A percentile compares a stretch with the other conserved stretches of the same genome.
Conservation (phyloP, 2,888 invertebrate genomes). For the Loripinus fragilis region DNA sequence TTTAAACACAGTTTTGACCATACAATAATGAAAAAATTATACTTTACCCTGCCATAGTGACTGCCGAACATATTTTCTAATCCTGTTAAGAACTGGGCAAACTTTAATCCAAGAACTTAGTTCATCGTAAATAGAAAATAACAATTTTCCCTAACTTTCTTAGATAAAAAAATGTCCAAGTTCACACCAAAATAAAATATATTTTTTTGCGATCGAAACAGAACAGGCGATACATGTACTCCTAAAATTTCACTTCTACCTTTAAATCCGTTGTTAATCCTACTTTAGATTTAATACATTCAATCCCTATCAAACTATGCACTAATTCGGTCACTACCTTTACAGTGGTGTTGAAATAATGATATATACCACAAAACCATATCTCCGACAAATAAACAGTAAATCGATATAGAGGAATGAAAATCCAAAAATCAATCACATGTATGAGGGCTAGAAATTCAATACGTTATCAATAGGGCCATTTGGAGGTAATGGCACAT, state of each 20-base stretch:
- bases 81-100: background rate
- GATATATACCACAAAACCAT: conserved; percentile 18
- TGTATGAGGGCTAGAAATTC: conserved; percentile 1
- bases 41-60: conserved; percentile 2
- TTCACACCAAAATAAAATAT: too few species aligned
- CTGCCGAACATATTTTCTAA: conserved; percentile 2
- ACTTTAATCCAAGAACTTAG: too few species aligned
- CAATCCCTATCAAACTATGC: conserved; percentile 17
- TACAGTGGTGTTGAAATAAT: conserved; percentile 13
- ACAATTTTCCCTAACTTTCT: too few species aligned
- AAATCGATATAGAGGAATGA: conserved; percentile 10
- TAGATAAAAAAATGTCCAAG: too few species aligned
- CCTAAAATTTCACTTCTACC: background rate
- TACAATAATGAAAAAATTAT: too few species aligned
- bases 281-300: conserved; percentile 12
- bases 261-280: conserved; percentile 8
- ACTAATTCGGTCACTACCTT: conserved; percentile 2
- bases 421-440: conserved; percentile 20
- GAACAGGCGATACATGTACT: background rate
- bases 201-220: background rate
- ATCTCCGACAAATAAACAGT: conserved; percentile 15
- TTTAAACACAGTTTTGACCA: too few species aligned
- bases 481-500: too few species aligned
- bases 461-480: background rate
- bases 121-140: too few species aligned